Conservation (phyloP, 1,140 invertebrate genomes). For the Cydia splendana region DNA sequence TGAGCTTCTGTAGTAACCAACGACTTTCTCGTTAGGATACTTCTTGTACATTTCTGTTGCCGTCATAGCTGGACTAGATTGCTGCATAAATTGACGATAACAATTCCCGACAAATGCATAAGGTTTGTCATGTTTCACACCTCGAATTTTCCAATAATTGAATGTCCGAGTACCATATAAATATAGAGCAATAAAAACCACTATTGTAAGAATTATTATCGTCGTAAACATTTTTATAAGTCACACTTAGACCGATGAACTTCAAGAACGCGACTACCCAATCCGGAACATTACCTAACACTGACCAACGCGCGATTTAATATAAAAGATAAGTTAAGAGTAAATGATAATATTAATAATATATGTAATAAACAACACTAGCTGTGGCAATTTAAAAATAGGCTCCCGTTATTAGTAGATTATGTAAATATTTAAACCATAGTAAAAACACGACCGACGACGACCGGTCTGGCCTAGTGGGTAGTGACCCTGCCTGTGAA, state of each 20-base stretch:
- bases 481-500: too few species aligned
- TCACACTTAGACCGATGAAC: not conserved
- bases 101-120: slow-evolving; percentile 48
- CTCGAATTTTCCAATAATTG: slow-evolving; percentile 63
- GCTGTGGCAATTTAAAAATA: too few species aligned
- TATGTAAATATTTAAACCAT: too few species aligned
- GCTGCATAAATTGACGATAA: slow-evolving; percentile 6
- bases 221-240: slow-evolving; percentile 33
- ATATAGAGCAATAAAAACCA: slow-evolving; percentile 35
- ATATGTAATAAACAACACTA: not conserved
- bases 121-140: slow-evolving; percentile 56
- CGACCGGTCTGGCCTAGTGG: too few species aligned
- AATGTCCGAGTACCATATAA: slow-evolving; percentile 44
- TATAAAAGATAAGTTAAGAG: not conserved
- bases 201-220: not conserved
- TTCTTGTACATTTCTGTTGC: slow-evolving; percentile 31
- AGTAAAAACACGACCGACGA: too few species aligned
- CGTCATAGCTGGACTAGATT: slow-evolving; percentile 26
- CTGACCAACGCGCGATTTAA: not conserved
- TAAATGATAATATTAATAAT: not conserved
- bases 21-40: slow-evolving; percentile 28
- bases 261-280: not conserved
- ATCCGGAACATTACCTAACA: not conserved
- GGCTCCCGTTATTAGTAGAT: too few species aligned
- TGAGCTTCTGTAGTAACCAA: slow-evolving; percentile 51